Percentiles rank a stretch among this genome's conserved stretches.
Conservation (phyloP, 2,797 vertebrate genomes). For the Coracias cyanogaster region DNA sequence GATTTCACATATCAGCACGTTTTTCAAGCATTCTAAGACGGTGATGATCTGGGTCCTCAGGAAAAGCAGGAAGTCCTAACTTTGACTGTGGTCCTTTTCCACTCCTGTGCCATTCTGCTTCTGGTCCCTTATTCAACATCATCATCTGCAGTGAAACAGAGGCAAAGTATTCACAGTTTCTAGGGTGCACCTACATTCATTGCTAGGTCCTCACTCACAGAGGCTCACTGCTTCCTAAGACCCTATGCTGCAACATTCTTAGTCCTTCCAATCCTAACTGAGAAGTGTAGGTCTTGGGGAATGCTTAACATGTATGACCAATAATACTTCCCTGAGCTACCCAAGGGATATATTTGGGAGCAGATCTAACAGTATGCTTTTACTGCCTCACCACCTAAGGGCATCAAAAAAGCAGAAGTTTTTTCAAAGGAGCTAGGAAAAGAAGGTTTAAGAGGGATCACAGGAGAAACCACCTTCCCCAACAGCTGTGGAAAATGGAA, state of each 20-base stretch:
- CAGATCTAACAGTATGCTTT: neutral
- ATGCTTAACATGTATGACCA: neutral
- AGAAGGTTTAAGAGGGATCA: neutral
- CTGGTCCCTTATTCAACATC: neutral
- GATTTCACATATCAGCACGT: constrained; percentile 49
- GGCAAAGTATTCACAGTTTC: neutral
- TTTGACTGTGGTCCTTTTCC: neutral
- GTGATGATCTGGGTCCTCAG: neutral
- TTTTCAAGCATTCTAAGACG: constrained; percentile 44
- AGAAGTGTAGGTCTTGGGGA: neutral
- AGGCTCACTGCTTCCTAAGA: neutral
- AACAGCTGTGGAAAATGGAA: neutral
- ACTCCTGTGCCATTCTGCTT: neutral
- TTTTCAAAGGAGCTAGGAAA: neutral
- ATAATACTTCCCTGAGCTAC: neutral
- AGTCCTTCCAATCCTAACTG: neutral
- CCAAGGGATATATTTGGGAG: neutral
- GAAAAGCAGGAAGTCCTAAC: neutral
- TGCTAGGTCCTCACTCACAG: neutral
- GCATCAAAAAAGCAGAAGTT: neutral
- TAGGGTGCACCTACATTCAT: neutral
- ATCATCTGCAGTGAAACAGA: neutral
- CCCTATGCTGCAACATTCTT: neutral
- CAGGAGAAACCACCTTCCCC: neutral
- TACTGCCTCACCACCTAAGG: neutral